Base-by-base conservation (phyloP, 2,113 vertebrate species). In the Pygoscelis adeliae region DNA sequence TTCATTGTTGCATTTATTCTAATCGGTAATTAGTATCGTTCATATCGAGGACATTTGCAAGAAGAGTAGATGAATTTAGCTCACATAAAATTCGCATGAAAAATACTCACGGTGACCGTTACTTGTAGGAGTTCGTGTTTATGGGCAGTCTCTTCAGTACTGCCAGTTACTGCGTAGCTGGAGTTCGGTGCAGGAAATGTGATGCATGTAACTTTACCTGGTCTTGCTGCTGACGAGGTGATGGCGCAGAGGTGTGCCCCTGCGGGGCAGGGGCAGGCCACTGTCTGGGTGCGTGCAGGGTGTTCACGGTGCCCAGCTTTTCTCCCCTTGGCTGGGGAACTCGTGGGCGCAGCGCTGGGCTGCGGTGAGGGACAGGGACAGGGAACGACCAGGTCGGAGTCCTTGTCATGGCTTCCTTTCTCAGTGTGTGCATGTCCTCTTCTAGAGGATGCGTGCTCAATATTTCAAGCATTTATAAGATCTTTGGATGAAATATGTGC, bases 281-380 rank as follows among this genome's bases (percentile, higher is more conserved):
- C 30, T 16, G 6, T 10, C 17, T 5, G 58, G 69, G 22, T 26
- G 47, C 4, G 1, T 19, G 26, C 53, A 38, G 55, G n/a, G 15
- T 1, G 1, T 15, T 32, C 1, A 1, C 0, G 1, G 16, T 6
- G 5, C 59, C 38, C 3, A 1, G 19, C 16, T 67, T 8, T 74
- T 30, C 46, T n/a, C 40, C 38, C 10, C 25, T 13, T 12, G 69
- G 34, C 53, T 40, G n/a, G 19, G n/a, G 67, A 50, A 4, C 20
- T 23, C 1, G 2, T 8, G 36, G 59, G 38, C 0, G 2, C 44
- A 7, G 44, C 0, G 1, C 34, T 26, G 44, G 46, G 61, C 83
- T 73, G 67, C 0, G 0, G 11, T 22, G 26, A 71, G 42, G 42
- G 65, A 1, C 10, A 13, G 83, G 50, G 71, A 2, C 22, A 14